Conservation (phyloP, 2,797 vertebrate species). For the Garrulus glandarius region DNA sequence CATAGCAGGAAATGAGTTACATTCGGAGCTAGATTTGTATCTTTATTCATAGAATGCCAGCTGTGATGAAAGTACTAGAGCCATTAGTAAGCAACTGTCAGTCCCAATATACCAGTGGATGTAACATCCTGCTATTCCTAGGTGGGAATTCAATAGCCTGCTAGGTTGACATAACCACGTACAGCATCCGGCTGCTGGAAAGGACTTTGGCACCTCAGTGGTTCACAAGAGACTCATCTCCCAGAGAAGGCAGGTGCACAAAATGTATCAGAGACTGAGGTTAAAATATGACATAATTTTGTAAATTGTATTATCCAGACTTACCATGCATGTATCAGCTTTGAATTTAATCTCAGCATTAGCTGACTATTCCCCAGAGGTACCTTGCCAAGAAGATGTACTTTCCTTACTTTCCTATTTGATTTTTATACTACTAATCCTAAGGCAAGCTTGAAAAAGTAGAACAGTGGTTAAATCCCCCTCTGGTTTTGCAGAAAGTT, state of each 20-base stretch:
- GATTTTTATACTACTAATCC: background rate
- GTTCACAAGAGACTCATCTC: background rate
- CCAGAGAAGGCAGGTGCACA: background rate
- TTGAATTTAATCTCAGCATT: background rate
- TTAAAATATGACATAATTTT: background rate
- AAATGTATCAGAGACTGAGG: background rate
- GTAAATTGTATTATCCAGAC: background rate
- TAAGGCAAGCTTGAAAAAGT: background rate
- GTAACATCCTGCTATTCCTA: background rate
- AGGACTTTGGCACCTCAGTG: background rate
- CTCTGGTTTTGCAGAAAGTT: background rate
- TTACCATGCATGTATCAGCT: background rate
- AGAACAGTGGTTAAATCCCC: background rate
- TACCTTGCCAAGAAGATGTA: background rate
- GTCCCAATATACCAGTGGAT: background rate
- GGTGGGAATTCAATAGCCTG: background rate
- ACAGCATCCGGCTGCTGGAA: background rate
- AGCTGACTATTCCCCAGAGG: background rate
- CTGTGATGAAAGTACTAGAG: background rate
- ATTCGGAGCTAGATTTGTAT: background rate
- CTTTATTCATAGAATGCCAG: background rate
- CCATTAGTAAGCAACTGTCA: background rate
- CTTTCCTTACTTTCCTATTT: background rate
- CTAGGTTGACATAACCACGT: background rate
- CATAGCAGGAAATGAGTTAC: background rate